Evolutionary conservation across 2,797 vertebrate genomes (phyloP).

Genomic region (Hirundo rustica): DNA sequence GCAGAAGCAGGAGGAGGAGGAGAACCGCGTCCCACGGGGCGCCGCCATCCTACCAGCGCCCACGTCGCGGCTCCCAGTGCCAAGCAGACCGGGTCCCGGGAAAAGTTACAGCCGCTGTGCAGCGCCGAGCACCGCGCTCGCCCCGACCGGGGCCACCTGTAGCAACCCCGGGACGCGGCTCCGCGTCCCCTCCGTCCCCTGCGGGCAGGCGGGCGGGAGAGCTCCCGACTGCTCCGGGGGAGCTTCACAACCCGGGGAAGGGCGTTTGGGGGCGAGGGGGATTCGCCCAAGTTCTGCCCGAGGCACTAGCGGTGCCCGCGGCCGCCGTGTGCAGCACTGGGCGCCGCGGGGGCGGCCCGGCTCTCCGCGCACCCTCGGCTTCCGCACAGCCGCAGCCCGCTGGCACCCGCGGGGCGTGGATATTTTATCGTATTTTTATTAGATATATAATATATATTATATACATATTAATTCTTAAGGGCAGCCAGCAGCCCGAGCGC

Average conservation of each 20-base stretch:
- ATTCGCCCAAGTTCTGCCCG: background rate
- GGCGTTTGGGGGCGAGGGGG: background rate
- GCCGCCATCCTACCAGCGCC: conserved; percentile 25
- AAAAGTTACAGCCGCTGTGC: conserved; percentile 11
- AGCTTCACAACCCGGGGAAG: background rate
- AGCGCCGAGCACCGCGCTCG: background rate
- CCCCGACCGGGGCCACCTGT: conserved; percentile 35
- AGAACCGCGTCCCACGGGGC: background rate
- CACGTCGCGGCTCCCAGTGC: background rate
- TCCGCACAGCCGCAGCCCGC: background rate
- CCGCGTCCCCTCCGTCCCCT: background rate
- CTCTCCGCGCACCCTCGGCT: conserved; percentile 3
- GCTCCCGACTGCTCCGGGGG: background rate
- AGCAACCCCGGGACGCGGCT: background rate
- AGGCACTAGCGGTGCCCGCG: background rate
- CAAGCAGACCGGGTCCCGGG: background rate
- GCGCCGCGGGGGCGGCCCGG: conserved; percentile 27
- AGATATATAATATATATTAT: background rate
- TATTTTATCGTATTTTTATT: background rate
- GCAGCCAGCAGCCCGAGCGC: background rate
- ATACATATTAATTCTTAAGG: background rate
- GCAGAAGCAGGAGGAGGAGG: background rate
- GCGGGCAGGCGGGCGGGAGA: background rate
- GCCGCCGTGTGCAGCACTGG: background rate
- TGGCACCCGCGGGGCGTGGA: background rate